Percentiles rank a stretch among this genome's conserved stretches.
Conservation (phyloP, 2,113 vertebrate species). For the Fregetta grallaria region DNA sequence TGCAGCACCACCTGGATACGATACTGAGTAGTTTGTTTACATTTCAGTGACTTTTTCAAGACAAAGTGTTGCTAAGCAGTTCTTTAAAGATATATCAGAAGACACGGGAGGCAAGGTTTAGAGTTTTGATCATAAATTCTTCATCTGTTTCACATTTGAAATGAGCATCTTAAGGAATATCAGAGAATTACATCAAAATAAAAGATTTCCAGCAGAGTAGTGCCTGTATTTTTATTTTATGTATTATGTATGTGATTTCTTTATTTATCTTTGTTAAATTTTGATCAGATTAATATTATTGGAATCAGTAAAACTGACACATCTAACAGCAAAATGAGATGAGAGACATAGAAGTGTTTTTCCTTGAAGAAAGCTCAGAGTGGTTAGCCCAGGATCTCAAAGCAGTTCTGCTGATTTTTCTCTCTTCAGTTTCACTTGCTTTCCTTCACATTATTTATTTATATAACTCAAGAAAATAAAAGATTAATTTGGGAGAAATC, state of each 20-base stretch:
- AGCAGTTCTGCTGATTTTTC: not conserved
- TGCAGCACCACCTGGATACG: not conserved
- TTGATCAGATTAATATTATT: conserved; percentile 26
- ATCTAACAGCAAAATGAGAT: not conserved
- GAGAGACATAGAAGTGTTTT: not conserved
- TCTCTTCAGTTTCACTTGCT: not conserved
- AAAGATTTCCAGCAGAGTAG: not conserved
- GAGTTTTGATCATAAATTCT: conserved; percentile 28
- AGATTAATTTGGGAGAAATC: conserved; percentile 35
- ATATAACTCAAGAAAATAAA: conserved; percentile 12
- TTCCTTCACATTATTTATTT: conserved; percentile 32
- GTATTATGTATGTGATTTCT: not conserved
- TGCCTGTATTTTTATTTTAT: conserved; percentile 25
- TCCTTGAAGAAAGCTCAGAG: not conserved
- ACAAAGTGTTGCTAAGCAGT: not conserved
- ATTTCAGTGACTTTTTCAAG: not conserved
- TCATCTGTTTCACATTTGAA: conserved; percentile 24
- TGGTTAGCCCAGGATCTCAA: not conserved
- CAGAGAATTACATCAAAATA: conserved; percentile 2
- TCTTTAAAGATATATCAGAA: not conserved
- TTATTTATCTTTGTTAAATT: conserved; percentile 42
- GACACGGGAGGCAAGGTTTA: not conserved
- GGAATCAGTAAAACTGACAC: not conserved
- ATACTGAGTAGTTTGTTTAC: not conserved
- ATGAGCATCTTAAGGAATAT: conserved; percentile 16